Base-by-base conservation (phyloP, 2,888 invertebrate species). In the Ypsolopha scabrella region DNA sequence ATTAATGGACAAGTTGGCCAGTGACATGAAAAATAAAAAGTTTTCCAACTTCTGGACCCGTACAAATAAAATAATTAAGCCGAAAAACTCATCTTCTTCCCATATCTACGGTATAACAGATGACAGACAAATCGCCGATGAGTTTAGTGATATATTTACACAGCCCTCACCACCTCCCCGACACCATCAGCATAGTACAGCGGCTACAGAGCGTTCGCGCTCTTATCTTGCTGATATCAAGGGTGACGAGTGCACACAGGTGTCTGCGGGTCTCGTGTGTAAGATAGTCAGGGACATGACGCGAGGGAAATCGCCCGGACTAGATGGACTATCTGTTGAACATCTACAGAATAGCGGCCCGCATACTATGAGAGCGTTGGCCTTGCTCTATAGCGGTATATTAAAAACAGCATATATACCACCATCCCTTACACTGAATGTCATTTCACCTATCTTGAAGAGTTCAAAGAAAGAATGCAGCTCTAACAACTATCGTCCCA, bases 1-100 rank as follows among this genome's bases (percentile, higher is more conserved):
- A 9, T 33, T 49, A 34, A 52, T 52, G 51, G 48, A 51, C 43
- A 46, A 47, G 7, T 43, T 52, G 8, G 52, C 52, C 2, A n/a
- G 6, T 7, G 43, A 43, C 7, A 48, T 52, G 52, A 14, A 37
- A 24, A 7, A 43, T 13, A 43, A 37, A 36, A 52, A 52, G 10
- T 48, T 52, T 38, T 43, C 43, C n/a, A 43, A 37, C 37, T 52
- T 48, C 36, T 52, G 48, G 52, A 41, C 24, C 10, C 1, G 38
- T 3, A 43, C 48, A 9, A 48, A 48, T 41, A 43, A 11, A 9
- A 37, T 48, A 6, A n/a, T 48, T 1, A 52, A 48, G 13, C 13
- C 52, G 7, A 38, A 9, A 1, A 24, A 14, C 2, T 36, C 41
- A 4, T 11, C 48, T n/a, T 37, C 52, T 1, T 51, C 51, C 1